These are phyloP conservation scores for Etia nguti DNA, from an alignment of 2,113 vertebrate species.

Conservation along the genomic window DNA sequence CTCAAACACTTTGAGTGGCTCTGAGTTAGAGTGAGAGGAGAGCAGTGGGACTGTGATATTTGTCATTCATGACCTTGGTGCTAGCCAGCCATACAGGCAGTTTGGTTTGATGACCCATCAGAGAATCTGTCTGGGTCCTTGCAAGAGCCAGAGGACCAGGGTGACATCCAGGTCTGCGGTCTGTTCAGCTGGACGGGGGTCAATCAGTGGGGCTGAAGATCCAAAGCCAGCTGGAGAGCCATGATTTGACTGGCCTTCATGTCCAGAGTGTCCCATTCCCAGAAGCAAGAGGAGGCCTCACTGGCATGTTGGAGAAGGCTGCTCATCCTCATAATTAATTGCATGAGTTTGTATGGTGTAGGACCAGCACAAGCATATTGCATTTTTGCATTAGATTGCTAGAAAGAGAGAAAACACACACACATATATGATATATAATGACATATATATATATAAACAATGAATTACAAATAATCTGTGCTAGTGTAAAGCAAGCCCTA, in stretches of 20 bases:
- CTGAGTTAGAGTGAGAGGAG: background rate
- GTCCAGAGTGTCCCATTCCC: constrained; percentile 62
- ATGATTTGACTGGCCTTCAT: constrained; percentile 56
- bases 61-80: constrained; percentile 52
- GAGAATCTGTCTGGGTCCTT: constrained; percentile 54
- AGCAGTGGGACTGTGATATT: constrained; percentile 22
- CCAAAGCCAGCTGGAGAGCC: constrained; percentile 65
- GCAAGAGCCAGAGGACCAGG: constrained; percentile 39
- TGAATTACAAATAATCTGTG: constrained; percentile 3
- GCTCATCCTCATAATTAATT: constrained; percentile 57
- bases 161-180: constrained; percentile 42
- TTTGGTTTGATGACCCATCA: constrained; percentile 71
- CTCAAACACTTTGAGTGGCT: background rate
- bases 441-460: background rate
- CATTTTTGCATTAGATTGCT: background rate
- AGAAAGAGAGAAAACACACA: background rate
- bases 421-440: background rate
- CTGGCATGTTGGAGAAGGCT: constrained; percentile 34
- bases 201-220: constrained; percentile 45
- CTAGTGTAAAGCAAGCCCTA: background rate
- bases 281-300: constrained; percentile 37
- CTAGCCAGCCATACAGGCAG: constrained; percentile 25
- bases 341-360: constrained; percentile 14
- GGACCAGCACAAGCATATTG: constrained; percentile 21
- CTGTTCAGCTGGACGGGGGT: constrained; percentile 60